phyloP scores from a whole-genome alignment of 2,113 vertebrate genomes.

The Ceratotherium simum region DNA sequence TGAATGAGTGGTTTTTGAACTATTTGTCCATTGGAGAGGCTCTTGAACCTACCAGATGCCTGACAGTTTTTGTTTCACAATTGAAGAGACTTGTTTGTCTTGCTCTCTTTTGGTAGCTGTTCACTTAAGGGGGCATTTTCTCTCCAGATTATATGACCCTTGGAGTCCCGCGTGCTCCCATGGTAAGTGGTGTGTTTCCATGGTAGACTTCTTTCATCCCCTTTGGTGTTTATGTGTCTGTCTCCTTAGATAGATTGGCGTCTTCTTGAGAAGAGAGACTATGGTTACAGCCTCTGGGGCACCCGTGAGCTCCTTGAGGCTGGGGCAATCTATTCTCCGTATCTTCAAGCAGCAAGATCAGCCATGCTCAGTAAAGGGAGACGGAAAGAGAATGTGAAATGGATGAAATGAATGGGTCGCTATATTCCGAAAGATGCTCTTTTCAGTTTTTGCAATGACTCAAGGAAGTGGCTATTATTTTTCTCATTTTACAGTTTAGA shows the following conservation, averaged over 20 bases:
- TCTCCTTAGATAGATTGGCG: rapidly evolving
- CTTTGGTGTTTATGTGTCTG: background rate
- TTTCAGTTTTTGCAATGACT: too few species aligned
- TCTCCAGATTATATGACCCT: background rate
- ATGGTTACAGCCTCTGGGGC: background rate
- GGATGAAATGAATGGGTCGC: rapidly evolving
- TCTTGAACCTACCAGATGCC: background rate
- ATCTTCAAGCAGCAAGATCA: rapidly evolving
- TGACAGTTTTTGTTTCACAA: background rate
- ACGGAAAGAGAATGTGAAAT: rapidly evolving
- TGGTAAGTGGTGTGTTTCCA: background rate
- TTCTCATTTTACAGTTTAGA: background rate
- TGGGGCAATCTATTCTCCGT: rapidly evolving
- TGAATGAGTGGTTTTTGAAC: background rate
- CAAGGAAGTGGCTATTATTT: background rate
- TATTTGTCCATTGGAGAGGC: background rate
- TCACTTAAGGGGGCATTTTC: background rate
- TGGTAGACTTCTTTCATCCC: background rate
- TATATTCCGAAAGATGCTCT: too few species aligned
- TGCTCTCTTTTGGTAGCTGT: background rate
- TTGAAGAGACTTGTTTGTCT: background rate
- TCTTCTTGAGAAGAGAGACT: background rate
- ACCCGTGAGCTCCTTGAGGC: background rate
- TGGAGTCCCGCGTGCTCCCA: background rate
- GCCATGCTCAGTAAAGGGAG: background rate